phyloP scores from a whole-genome alignment of 2,888 invertebrate genomes.

The Drosophila diplacantha region DNA sequence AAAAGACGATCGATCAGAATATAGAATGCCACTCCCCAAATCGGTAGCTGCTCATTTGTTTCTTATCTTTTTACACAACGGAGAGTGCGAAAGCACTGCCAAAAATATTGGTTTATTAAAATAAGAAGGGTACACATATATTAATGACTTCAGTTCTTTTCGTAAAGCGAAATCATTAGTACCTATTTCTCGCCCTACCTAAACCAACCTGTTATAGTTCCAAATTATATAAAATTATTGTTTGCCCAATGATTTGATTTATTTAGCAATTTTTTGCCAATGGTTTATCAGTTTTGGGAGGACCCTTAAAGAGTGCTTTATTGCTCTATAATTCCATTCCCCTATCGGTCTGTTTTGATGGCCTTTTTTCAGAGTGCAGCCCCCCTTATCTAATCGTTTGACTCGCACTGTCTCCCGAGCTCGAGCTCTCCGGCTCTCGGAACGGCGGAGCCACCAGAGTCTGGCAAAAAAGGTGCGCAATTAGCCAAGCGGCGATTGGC shows the following conservation, averaged over 20 bases:
- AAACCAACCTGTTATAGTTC: neutral
- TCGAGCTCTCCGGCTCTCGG: conserved; percentile 35
- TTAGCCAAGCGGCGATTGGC: conserved; percentile 36
- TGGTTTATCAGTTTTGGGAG: neutral
- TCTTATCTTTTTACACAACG: conserved; percentile 8
- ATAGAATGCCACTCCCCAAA: conserved; percentile 11
- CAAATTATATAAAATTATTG: neutral
- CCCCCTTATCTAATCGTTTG: conserved; percentile 20
- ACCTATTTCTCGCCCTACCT: no score
- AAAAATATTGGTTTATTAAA: neutral
- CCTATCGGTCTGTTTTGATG: neutral
- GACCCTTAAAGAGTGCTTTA: neutral
- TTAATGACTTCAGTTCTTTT: no score
- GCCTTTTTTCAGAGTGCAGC: conserved; percentile 2
- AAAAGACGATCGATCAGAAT: conserved; percentile 9
- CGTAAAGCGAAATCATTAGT: no score
- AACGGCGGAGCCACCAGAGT: conserved; percentile 3
- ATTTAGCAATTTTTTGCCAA: neutral
- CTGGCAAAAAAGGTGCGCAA: conserved; percentile 29
- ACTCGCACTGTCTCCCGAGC: conserved; percentile 29
- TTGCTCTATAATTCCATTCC: neutral
- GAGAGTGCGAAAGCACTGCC: conserved; percentile 4
- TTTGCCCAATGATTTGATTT: neutral
- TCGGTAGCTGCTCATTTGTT: conserved; percentile 1
- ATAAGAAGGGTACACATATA: no score